Evolutionary conservation across 35 echinoderm and acorn worm genomes (phyloP), one percentile per base, ranked within the genome.

Genomic region (Lytechinus pictus): DNA sequence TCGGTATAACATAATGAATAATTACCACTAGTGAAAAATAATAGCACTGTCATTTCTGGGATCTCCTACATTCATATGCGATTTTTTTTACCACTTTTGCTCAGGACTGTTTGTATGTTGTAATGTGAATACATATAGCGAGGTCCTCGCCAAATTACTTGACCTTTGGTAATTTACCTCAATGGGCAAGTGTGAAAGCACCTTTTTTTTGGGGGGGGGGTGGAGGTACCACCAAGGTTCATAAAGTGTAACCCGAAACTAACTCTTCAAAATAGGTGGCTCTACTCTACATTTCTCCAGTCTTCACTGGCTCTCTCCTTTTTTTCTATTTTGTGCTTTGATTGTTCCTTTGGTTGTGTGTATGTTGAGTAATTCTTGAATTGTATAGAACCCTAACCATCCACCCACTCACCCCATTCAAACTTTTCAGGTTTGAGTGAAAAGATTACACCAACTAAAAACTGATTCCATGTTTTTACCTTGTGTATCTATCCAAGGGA

Each of bases 391-490:
- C 16, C 88, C 28, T 44, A 90, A 90, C 88, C 88, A 90, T 90
- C 88, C 88, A 90, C 88, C 88, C 88, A 90, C 88, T 90, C 88
- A 90, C 88, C 88, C 88, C 52, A 52, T 90, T 90, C 28, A 90
- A 90, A 90, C 88, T 90, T 90, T 90, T 90, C 88, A 90, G 88
- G 88, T 90, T 29, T 90, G 28, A 12, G 12, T 90, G 88, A 90
- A 90, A 90, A 90, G 88, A 90, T 90, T 90, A 90, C 88, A 90
- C 28, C 88, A 90, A 90, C 88, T 90, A 52, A 79, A 44, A 90
- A 90, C 88, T 90, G 88, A 90, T 90, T 90, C 88, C 88, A 28
- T 79, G 88, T 52, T 9, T 12, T 8, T 52, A 21, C 52, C 52
- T 51, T 54, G 52, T 58, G 13, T 58, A 9, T 57, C 19, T 79